These are phyloP conservation scores for Ips typographus DNA, from an alignment of 1,140 invertebrate genomes.

Conservation along the genomic window DNA sequence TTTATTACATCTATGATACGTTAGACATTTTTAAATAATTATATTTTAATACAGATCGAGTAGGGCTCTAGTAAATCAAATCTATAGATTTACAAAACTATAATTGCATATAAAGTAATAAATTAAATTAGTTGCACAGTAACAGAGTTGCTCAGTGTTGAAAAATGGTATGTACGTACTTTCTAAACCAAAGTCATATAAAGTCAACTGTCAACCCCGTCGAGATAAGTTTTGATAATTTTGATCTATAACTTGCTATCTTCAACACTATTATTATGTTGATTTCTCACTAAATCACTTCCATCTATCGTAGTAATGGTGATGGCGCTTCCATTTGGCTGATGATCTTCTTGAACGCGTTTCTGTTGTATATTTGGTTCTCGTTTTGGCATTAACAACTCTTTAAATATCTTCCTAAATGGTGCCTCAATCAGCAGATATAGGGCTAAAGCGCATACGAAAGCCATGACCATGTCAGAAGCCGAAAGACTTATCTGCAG, in stretches of 20 bases:
- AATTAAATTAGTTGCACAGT: no score
- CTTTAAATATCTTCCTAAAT: slow-evolving; percentile 52
- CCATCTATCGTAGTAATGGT: neutral
- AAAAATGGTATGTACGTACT: no score
- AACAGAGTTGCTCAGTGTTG: no score
- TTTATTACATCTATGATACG: no score
- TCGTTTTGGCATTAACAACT: slow-evolving; percentile 41
- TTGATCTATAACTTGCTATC: slow-evolving; percentile 9
- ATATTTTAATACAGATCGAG: no score
- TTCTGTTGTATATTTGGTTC: slow-evolving; percentile 8
- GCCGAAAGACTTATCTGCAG: slow-evolving; percentile 43
- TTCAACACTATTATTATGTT: slow-evolving; percentile 11
- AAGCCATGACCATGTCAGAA: slow-evolving; percentile 52
- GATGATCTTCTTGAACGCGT: slow-evolving; percentile 22
- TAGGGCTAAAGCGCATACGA: slow-evolving; percentile 50
- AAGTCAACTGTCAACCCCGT: no score
- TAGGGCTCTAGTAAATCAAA: no score
- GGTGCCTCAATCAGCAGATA: slow-evolving; percentile 57
- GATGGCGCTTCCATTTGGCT: slow-evolving; percentile 4
- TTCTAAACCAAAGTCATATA: no score
- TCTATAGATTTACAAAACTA: no score
- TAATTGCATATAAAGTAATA: no score
- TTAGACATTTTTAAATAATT: no score
- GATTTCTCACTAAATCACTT: neutral
- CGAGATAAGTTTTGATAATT: no score